Conservation (phyloP, 2,113 vertebrate genomes). For the Tragelaphus imberbis region DNA sequence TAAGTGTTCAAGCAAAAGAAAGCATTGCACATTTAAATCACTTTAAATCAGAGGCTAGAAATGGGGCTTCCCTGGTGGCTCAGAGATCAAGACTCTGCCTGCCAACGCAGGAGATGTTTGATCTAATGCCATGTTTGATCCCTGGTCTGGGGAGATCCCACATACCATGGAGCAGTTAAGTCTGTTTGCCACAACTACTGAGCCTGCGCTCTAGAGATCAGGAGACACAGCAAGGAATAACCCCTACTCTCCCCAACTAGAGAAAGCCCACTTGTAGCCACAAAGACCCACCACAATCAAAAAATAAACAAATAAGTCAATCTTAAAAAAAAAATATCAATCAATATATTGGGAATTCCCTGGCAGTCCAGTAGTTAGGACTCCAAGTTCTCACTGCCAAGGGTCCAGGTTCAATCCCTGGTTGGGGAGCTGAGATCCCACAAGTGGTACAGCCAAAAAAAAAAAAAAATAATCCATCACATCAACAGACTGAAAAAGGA, state of each 20-base stretch:
- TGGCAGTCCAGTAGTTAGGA: not conserved
- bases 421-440: not conserved
- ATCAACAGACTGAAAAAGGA: not conserved
- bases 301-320: not conserved
- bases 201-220: not conserved
- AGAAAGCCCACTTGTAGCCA: not conserved
- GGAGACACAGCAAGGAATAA: not conserved
- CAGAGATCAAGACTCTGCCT: not conserved
- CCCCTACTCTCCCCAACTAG: not conserved
- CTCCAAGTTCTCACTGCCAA: not conserved
- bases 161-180: not conserved
- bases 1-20: not conserved
- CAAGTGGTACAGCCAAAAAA: not conserved
- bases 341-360: not conserved
- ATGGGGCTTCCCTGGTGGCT: not conserved
- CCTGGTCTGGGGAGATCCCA: not conserved
- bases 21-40: not conserved
- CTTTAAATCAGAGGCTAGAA: not conserved
- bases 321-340: not conserved
- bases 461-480: not conserved
- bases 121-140: not conserved
- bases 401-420: not conserved
- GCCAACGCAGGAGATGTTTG: not conserved
- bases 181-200: accelerated
- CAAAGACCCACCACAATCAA: not conserved